phyloP scores from a whole-genome alignment of 2,113 vertebrate species.

The Coregonus clupeaformis region DNA sequence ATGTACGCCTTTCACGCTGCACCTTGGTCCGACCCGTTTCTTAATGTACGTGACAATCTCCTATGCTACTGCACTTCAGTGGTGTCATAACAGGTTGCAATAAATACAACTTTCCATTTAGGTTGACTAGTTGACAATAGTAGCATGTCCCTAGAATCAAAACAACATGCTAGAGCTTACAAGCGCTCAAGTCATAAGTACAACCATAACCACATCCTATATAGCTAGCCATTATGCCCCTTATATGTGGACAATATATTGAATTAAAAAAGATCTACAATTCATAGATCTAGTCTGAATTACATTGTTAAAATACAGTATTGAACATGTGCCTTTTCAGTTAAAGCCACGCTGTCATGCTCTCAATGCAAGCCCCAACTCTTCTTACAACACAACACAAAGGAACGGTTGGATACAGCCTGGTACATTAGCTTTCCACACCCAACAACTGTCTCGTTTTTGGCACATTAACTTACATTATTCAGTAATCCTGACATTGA shows the following conservation, averaged over 20 bases:
- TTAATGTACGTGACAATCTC: no score
- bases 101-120: constrained; percentile 29
- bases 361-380: background rate
- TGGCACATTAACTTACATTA: constrained; percentile 66
- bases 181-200: background rate
- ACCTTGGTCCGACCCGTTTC: no score
- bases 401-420: constrained; percentile 49
- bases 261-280: constrained; percentile 14
- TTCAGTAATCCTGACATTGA: constrained; percentile 41
- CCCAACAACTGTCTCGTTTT: constrained; percentile 44
- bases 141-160: constrained; percentile 5
- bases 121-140: background rate
- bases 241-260: constrained; percentile 4
- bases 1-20: no score
- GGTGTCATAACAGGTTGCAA: background rate
- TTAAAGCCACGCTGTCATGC: background rate
- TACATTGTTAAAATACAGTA: background rate
- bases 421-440: constrained; percentile 46
- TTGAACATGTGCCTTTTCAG: background rate
- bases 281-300: background rate
- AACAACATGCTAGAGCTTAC: constrained; percentile 5
- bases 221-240: constrained; percentile 3
- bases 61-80: no score
- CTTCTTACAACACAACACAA: background rate
- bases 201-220: constrained; percentile 5